Percentiles rank a stretch among this genome's conserved stretches.
Conservation (phyloP, 30 jellyfish, hydroid and myxozoan species). For the Cassiopea andromeda region DNA sequence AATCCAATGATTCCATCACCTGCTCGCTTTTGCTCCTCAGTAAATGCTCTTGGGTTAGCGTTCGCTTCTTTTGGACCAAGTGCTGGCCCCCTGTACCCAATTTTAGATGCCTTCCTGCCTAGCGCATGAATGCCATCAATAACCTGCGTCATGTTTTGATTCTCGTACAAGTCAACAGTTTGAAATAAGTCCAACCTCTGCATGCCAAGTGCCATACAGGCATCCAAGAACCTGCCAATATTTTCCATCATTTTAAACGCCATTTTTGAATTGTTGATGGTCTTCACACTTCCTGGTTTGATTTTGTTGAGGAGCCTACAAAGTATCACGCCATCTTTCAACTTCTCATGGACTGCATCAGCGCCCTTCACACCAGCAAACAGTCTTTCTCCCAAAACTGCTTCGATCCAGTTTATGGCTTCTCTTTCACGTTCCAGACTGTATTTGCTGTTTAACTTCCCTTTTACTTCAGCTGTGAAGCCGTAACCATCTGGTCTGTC, state of each 20-base stretch:
- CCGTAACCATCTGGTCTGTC: conserved; percentile 67
- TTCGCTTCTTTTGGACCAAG: conserved; percentile 69
- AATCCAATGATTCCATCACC: conserved; percentile 53
- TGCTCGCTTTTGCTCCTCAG: conserved; percentile 34
- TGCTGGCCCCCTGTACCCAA: conserved; percentile 73
- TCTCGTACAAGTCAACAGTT: conserved; percentile 88
- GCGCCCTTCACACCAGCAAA: conserved; percentile 66
- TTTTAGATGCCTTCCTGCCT: conserved; percentile 77
- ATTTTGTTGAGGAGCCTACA: conserved; percentile 81
- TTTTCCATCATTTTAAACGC: conserved; percentile 93
- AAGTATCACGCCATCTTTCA: conserved; percentile 82
- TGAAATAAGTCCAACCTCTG: conserved; percentile 80
- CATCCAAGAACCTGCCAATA: conserved; percentile 76
- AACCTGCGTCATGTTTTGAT: conserved; percentile 95
- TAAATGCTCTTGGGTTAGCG: conserved; percentile 21
- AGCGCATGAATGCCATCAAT: conserved; percentile 85
- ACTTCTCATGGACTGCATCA: conserved; percentile 70
- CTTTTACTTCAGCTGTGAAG: conserved; percentile 63
- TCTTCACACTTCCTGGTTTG: conserved; percentile 82
- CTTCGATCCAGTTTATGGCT: conserved; percentile 80
- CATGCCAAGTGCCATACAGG: conserved; percentile 69
- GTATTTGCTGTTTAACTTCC: conserved; percentile 73
- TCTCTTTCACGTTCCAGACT: conserved; percentile 57
- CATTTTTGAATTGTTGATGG: conserved; percentile 71
- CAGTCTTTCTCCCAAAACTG: conserved; percentile 69